Evolutionary conservation across 2,797 vertebrate genomes (phyloP).

Genomic region (Florisuga fusca): DNA sequence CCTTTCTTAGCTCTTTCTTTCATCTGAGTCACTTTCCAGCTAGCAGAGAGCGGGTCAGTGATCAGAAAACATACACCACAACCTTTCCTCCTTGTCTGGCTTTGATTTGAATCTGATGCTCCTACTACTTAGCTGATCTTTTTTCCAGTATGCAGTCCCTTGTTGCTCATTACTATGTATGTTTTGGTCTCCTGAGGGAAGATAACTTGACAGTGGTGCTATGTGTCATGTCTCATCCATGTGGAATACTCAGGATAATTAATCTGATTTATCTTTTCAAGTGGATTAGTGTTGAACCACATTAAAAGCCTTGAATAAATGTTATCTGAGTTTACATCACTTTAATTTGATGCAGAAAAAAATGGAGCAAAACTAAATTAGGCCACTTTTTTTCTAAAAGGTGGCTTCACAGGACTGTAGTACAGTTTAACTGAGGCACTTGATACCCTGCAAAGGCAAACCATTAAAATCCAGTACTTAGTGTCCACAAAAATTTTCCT

Average conservation of each 20-base stretch:
- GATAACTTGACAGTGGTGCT: neutral
- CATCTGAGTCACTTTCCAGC: neutral
- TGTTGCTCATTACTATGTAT: neutral
- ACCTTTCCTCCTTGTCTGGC: neutral
- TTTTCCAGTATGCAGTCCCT: neutral
- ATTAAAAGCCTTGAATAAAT: neutral
- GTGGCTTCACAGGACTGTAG: neutral
- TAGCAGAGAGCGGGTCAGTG: neutral
- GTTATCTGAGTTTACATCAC: neutral
- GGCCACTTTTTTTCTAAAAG: neutral
- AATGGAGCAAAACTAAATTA: slow-evolving; percentile 1
- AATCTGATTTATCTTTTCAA: neutral
- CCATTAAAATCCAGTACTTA: neutral
- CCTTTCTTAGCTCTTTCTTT: neutral
- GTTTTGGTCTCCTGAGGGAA: neutral
- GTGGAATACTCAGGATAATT: neutral
- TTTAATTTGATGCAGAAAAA: neutral
- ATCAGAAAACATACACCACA: neutral
- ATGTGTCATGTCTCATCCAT: neutral
- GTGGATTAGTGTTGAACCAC: neutral
- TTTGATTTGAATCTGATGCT: neutral
- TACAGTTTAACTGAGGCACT: neutral
- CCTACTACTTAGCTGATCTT: neutral
- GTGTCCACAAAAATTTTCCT: neutral
- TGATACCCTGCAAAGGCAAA: neutral